These are phyloP conservation scores for Arizona elegans DNA, from an alignment of 2,113 vertebrate genomes.

Conservation along the genomic window DNA sequence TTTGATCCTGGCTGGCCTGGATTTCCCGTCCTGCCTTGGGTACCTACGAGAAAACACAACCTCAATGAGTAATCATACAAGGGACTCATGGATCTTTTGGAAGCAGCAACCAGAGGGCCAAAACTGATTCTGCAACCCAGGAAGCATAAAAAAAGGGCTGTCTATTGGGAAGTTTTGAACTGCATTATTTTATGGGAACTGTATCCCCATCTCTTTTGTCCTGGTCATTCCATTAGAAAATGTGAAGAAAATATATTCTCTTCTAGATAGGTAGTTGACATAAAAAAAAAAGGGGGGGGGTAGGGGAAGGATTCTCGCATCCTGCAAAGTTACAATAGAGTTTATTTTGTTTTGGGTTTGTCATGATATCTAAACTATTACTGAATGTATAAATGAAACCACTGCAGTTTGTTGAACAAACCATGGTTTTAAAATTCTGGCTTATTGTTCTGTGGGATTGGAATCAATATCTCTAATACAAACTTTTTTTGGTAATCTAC, in stretches of 20 bases:
- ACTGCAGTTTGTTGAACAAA: not conserved
- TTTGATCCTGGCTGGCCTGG: constrained; percentile 84
- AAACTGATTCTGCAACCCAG: not conserved
- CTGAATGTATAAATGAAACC: not conserved
- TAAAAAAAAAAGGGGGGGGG: too few species aligned
- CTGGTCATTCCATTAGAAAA: not conserved
- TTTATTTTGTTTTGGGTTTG: not conserved
- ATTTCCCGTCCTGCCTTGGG: constrained; percentile 81
- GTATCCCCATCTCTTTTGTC: not conserved
- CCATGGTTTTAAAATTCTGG: not conserved
- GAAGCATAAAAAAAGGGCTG: not conserved
- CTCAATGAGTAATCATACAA: constrained; percentile 16
- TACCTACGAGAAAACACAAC: constrained; percentile 68
- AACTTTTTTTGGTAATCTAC: not conserved
- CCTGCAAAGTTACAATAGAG: not conserved
- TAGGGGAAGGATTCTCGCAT: not conserved
- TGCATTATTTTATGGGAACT: not conserved
- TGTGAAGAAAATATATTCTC: not conserved
- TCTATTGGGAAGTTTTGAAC: not conserved
- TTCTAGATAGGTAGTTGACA: not conserved
- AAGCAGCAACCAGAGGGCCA: not conserved
- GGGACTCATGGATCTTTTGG: rapidly evolving
- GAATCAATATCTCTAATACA: not conserved
- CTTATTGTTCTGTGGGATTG: not conserved
- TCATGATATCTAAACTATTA: not conserved